A percentile compares a stretch with the other conserved stretches of the same genome.
Evolutionary conservation across 1,140 invertebrate genomes (phyloP).

Genomic region (Zaprionus africanus): DNA sequence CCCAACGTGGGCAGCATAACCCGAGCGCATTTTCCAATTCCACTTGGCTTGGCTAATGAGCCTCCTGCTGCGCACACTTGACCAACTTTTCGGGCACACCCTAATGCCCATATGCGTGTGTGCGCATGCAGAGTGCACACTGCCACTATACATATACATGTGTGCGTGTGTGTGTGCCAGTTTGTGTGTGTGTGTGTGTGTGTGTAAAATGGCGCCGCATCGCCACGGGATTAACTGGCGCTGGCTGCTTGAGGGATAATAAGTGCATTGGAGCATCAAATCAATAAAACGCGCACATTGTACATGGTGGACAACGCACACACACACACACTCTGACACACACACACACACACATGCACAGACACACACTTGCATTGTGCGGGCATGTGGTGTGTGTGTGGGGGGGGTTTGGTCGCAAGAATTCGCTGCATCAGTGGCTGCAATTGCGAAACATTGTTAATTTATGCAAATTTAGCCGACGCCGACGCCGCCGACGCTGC

Average conservation of each 20-base stretch:
- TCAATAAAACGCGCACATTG: conserved; percentile 75
- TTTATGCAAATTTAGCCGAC: conserved; percentile 81
- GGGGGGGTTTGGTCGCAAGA: conserved; percentile 49
- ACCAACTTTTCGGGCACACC: conserved; percentile 71
- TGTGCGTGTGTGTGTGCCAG: background rate
- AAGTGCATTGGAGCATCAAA: conserved; percentile 80
- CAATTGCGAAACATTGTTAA: conserved; percentile 81
- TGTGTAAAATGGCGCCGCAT: conserved; percentile 62
- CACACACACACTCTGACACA: conserved; percentile 28
- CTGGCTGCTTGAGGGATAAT: conserved; percentile 75
- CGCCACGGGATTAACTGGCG: conserved; percentile 66
- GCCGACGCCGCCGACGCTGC: conserved; percentile 56
- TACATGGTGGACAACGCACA: conserved; percentile 48
- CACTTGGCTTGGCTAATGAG: conserved; percentile 46
- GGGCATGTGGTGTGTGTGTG: conserved; percentile 1
- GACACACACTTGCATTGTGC: conserved; percentile 25
- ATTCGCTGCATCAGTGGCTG: conserved; percentile 79
- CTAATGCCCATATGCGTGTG: conserved; percentile 55
- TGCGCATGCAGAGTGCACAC: conserved; percentile 5
- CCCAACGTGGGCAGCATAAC: background rate
- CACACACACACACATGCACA: conserved; percentile 21
- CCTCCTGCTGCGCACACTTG: conserved; percentile 42
- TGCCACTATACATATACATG: background rate
- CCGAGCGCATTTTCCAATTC: conserved; percentile 32
- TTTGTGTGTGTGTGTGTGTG: conserved; percentile 14